Evolutionary conservation across 2,797 vertebrate species (phyloP), one percentile per base, ranked within the genome.

Genomic region (Furcifer pardalis): DNA sequence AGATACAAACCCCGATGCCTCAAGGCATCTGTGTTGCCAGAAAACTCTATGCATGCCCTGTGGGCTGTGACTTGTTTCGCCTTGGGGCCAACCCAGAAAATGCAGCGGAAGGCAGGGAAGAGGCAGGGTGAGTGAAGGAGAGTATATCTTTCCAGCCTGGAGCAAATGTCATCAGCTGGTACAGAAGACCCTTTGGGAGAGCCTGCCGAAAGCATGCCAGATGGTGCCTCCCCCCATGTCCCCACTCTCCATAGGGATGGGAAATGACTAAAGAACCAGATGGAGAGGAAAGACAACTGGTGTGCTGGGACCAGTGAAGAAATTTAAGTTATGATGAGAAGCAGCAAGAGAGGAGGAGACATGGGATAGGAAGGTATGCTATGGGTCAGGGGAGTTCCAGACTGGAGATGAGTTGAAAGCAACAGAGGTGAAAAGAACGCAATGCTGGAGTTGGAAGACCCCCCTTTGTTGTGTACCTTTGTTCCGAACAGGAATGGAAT

Each of bases 61-160:
- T 76, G 52, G 79, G 71, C 76, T 27, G 21, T 40, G 44, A 17
- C 72, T 76, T n/a, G 52, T 40, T 79, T 42, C 27, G 62, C 81
- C 71, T 56, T 40, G 77, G 69, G 78, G 77, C 76, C 62, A 23
- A 25, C 62, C 69, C 62, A 79, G 79, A 86, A 81, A 81, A 81
- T 44, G 73, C 74, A 63, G 52, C 79, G 44, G 65, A 72, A 79
- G 32, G 35, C 68, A 79, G 60, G 32, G 69, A n/a, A 79, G n/a
- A 13, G 6, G 71, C 49, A 30, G 13, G 30, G 40, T 32, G 27
- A 40, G 21, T 25, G 9, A 40, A 21, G 56, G 73, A 63, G 59
- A 62, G 49, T 77, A 37, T 77, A 49, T 72, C 66, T 86, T 82
- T 77, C 73, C 42, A 37, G 27, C 65, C 80, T 52, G 65, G 42